These are phyloP conservation scores for Oncorhynchus clarkii DNA, from an alignment of 2,113 vertebrate species.

Conservation along the genomic window DNA sequence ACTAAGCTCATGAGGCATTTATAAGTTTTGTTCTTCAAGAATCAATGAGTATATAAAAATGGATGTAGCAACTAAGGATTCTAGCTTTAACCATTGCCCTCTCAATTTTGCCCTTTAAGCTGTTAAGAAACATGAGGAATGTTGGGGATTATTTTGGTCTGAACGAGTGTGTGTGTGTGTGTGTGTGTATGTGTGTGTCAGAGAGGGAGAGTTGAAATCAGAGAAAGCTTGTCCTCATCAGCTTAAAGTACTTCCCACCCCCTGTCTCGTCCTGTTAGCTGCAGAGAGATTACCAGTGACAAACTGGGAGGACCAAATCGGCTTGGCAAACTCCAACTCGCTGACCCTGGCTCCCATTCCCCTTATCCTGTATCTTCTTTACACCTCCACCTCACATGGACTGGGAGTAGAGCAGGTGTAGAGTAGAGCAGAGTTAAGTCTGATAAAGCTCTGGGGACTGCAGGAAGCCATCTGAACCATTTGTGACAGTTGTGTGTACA, in stretches of 20 bases:
- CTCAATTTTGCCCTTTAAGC: conserved; percentile 4
- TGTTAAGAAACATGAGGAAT: not conserved
- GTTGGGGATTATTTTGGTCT: not conserved
- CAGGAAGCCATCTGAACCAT: not conserved
- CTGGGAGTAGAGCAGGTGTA: not conserved
- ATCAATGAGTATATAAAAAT: too few species aligned
- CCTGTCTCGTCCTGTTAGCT: conserved; percentile 56
- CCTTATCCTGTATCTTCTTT: conserved; percentile 3
- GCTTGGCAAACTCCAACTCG: conserved; percentile 60
- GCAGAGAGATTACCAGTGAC: conserved; percentile 69
- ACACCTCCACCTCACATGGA: not conserved
- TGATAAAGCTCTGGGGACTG: not conserved
- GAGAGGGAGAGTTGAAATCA: conserved; percentile 31
- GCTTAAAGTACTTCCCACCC: conserved; percentile 30
- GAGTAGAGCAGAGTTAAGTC: not conserved
- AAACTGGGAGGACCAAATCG: conserved; percentile 68
- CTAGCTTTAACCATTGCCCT: conserved; percentile 5
- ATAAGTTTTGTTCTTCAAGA: too few species aligned
- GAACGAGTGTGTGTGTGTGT: not conserved
- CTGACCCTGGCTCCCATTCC: conserved; percentile 45
- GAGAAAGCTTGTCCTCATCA: not conserved
- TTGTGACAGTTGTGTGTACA: not conserved
- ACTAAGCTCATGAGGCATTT: too few species aligned
- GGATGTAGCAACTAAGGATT: too few species aligned
- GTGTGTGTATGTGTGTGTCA: not conserved